Base-by-base conservation (phyloP, 1,140 invertebrate genomes). In the Pemphigus obesinymphae region DNA sequence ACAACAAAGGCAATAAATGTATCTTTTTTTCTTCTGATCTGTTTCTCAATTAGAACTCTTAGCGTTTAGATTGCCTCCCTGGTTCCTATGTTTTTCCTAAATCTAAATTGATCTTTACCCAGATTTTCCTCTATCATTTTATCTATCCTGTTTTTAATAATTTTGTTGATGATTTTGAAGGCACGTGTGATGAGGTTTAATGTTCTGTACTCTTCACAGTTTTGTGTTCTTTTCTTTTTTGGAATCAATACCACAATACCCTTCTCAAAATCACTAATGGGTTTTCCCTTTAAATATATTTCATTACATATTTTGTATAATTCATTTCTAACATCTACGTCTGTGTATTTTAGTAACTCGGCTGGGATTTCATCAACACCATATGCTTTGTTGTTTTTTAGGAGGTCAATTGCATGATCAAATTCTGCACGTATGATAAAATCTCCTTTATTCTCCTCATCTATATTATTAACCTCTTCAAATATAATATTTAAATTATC, bases 191-290 rank as follows among this genome's bases (percentile, higher is more conserved):
- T 75, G 23, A 78, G 31, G 29, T 43, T 75, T 48, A 82, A 40
- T n/a, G 45, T 66, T 82, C 61, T 43, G 31, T 82, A 48, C 26
- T 82, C 78, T 45, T 53, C 23, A 23, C 61, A 82, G 20, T 76
- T 48, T 29, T 61, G 43, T 17, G 73, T 43, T 66, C 72, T 29
- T 34, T 58, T 61, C 23, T 75, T 75, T 76, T 82, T 82, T 40
- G 72, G 72, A n/a, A 82, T 13, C n/a, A 58, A 17, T 76, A 82
- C 40, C 31, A 66, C 53, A 23, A 72, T 63, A 40, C 40, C 82
- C 23, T 68, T 82, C 26, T 76, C 37, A 29, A 66, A 84, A 23
- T 84, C 83, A n/a, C 23, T 53, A 68, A 82, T 82, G 20, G 82
- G 50, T 58, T 55, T 55, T 50, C 83, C 82, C 11, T 45, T 63